phyloP scores from a whole-genome alignment of 2,797 vertebrate genomes.

The Muraenolepis orangiensis region DNA sequence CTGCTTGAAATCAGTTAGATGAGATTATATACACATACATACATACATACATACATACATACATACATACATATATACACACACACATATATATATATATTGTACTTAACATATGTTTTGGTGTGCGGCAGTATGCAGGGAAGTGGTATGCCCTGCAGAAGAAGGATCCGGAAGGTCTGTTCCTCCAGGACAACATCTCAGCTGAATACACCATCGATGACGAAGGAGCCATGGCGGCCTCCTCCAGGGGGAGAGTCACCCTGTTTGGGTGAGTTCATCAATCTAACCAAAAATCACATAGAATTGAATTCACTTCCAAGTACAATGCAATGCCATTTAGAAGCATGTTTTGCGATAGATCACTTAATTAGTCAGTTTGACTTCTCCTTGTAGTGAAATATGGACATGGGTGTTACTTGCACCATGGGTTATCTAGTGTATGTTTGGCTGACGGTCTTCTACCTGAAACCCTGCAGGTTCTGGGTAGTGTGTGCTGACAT shows the following conservation, averaged over 20 bases:
- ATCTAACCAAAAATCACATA: not conserved
- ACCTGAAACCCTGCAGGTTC: constrained; percentile 60
- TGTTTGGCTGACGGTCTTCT: not conserved
- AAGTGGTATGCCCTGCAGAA: constrained; percentile 83
- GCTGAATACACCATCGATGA: constrained; percentile 78
- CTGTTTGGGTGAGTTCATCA: constrained; percentile 70
- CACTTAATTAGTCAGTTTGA: too few species aligned
- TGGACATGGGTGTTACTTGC: not conserved
- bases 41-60: too few species aligned
- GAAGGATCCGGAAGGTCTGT: constrained; percentile 82
- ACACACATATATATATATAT: too few species aligned
- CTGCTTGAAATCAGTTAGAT: too few species aligned
- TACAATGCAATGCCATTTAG: not conserved
- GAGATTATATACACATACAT: too few species aligned
- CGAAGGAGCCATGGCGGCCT: constrained; percentile 77
- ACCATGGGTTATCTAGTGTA: not conserved
- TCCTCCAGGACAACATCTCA: constrained; percentile 83
- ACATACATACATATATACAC: too few species aligned
- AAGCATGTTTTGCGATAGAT: not conserved
- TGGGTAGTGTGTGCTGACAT: constrained; percentile 84
- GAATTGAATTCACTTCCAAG: not conserved
- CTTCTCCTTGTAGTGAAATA: not conserved
- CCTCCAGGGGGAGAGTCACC: constrained; percentile 75
- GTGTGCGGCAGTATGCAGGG: constrained; percentile 81
- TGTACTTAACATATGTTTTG: too few species aligned